A percentile compares a stretch with the other conserved stretches of the same genome.
Conservation (phyloP, 1,140 invertebrate genomes). For the Latrodectus geometricus region DNA sequence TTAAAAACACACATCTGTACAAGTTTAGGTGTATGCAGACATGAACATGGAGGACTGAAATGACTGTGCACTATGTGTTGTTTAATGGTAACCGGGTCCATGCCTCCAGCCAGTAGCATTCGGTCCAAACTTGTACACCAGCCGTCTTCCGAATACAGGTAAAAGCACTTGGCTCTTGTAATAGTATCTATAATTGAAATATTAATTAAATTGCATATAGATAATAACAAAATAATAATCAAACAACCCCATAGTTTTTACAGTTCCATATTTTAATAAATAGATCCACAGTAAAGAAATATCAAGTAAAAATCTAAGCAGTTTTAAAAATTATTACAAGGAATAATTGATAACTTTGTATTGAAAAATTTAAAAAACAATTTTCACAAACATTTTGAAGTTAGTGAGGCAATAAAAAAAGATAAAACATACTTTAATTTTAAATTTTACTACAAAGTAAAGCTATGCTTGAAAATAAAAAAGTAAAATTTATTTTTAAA, state of each 20-base stretch:
- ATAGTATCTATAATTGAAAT: slow-evolving; percentile 77
- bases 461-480: too few species aligned
- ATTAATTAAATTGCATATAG: background rate
- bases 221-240: background rate
- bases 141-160: slow-evolving; percentile 81
- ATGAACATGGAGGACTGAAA: slow-evolving; percentile 3
- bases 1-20: slow-evolving; percentile 1
- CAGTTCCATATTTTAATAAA: background rate
- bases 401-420: too few species aligned
- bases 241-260: background rate
- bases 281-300: background rate
- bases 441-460: too few species aligned
- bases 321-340: too few species aligned
- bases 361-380: too few species aligned
- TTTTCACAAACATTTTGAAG: too few species aligned
- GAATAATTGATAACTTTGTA: too few species aligned
- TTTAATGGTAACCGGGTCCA: slow-evolving; percentile 65
- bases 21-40: background rate
- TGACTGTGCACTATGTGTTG: slow-evolving; percentile 48
- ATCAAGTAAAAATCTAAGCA: too few species aligned
- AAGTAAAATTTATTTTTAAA: too few species aligned
- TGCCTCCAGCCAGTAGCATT: slow-evolving; percentile 81
- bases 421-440: too few species aligned
- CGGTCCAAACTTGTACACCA: slow-evolving; percentile 89
- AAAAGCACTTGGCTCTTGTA: slow-evolving; percentile 85